A percentile compares a stretch with the other conserved stretches of the same genome.
Evolutionary conservation across 2,797 vertebrate species (phyloP).

Genomic region (Macropus fuliginosus): DNA sequence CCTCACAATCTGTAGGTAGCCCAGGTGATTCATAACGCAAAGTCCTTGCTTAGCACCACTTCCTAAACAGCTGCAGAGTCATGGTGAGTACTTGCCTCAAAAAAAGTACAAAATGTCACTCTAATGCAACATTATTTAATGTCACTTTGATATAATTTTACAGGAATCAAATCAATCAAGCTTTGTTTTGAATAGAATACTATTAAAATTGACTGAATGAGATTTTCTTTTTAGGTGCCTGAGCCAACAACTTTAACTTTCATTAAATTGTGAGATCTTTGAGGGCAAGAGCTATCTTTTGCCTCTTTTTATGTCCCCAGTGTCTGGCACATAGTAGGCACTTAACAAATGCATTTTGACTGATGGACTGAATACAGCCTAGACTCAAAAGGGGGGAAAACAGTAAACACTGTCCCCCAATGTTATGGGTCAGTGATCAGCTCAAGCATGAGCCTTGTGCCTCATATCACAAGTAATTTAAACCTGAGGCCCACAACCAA

Average conservation of each 20-base stretch:
- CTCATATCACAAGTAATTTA: neutral
- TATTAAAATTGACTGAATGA: neutral
- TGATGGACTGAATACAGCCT: neutral
- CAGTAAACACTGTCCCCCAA: neutral
- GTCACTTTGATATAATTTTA: neutral
- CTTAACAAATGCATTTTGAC: neutral
- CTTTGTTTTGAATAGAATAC: neutral
- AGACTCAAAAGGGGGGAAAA: neutral
- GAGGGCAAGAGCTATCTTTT: neutral
- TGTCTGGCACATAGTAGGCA: neutral
- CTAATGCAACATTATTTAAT: neutral
- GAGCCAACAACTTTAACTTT: neutral
- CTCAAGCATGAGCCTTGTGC: neutral
- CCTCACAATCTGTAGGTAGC: neutral
- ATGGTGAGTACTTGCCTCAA: neutral
- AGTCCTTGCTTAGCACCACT: neutral
- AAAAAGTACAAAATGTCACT: neutral
- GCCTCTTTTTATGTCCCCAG: neutral
- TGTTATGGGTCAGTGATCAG: neutral
- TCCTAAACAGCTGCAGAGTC: neutral
- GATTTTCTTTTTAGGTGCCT: neutral
- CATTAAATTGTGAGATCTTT: neutral
- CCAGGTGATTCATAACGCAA: neutral
- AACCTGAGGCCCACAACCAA: neutral
- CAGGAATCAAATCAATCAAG: neutral